Percentiles rank a stretch among this genome's conserved stretches.
Evolutionary conservation across 1,140 invertebrate species (phyloP).

Genomic region (Anagrus nilaparvatae): DNA sequence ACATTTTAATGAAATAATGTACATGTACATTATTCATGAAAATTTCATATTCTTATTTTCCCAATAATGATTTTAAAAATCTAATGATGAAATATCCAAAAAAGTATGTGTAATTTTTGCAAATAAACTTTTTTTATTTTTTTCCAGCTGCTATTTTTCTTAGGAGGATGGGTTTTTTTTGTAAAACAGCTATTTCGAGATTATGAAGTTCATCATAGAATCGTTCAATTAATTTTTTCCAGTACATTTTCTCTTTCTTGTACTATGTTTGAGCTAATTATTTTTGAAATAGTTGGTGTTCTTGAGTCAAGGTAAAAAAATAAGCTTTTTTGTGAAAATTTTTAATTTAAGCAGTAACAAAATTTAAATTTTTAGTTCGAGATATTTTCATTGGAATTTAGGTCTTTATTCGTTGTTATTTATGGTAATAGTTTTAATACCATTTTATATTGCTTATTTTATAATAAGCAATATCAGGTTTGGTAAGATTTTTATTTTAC

Average conservation of each 20-base stretch:
- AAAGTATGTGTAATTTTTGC: constrained; percentile 1
- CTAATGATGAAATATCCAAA: not conserved
- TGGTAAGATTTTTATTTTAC: constrained; percentile 52
- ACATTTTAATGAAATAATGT: no score
- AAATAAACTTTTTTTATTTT: constrained; percentile 11
- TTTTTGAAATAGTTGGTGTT: constrained; percentile 97
- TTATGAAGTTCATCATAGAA: constrained; percentile 92
- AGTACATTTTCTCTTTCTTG: constrained; percentile 95
- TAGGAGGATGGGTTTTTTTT: constrained; percentile 97
- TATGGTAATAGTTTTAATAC: constrained; percentile 92
- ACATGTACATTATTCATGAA: no score
- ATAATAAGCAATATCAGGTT: constrained; percentile 84
- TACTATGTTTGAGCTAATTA: constrained; percentile 99
- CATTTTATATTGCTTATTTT: constrained; percentile 95
- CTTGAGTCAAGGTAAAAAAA: constrained; percentile 75
- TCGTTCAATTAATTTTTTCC: constrained; percentile 95
- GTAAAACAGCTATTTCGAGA: constrained; percentile 96
- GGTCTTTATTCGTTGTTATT: constrained; percentile 85
- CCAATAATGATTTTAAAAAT: not conserved
- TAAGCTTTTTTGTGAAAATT: constrained; percentile 8
- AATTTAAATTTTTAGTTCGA: constrained; percentile 58
- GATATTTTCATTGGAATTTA: constrained; percentile 94
- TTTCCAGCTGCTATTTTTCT: constrained; percentile 86
- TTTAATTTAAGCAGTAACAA: constrained; percentile 12
- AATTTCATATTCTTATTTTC: not conserved